These are phyloP conservation scores for Tachina fera DNA, from an alignment of 2,888 invertebrate genomes.

Conservation along the genomic window DNA sequence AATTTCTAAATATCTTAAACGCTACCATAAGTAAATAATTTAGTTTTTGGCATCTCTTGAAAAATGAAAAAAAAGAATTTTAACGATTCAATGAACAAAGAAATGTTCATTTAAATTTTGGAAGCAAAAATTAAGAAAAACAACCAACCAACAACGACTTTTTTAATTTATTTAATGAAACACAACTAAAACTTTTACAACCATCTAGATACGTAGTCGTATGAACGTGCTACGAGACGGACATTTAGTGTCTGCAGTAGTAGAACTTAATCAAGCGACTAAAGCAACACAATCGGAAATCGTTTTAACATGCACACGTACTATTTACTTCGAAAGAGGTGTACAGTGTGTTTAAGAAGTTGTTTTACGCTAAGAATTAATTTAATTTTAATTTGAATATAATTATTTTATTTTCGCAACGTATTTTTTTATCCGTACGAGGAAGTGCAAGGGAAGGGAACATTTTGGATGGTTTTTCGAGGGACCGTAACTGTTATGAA, in stretches of 20 bases:
- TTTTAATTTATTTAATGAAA: constrained; percentile 57
- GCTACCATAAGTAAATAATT: constrained; percentile 51
- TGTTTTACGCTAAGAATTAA: neutral
- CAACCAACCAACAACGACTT: neutral
- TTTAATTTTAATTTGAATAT: no score
- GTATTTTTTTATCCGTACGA: no score
- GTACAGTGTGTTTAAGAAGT: constrained; percentile 23
- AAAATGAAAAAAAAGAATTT: constrained; percentile 18
- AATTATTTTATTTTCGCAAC: no score
- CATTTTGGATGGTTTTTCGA: no score
- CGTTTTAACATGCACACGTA: constrained; percentile 52
- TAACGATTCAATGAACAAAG: constrained; percentile 51
- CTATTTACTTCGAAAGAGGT: neutral
- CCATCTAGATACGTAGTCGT: neutral
- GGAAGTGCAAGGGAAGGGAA: no score
- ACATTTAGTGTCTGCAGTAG: neutral
- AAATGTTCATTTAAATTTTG: constrained; percentile 12
- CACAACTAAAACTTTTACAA: constrained; percentile 56
- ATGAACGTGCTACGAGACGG: neutral
- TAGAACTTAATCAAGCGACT: constrained; percentile 56
- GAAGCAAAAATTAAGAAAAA: constrained; percentile 16
- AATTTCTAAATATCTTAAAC: constrained; percentile 27
- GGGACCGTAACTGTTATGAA: no score
- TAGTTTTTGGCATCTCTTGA: constrained; percentile 46
- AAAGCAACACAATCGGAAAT: constrained; percentile 66